Conservation (phyloP, 1,140 invertebrate genomes). For the Macrobrachium nipponense region DNA sequence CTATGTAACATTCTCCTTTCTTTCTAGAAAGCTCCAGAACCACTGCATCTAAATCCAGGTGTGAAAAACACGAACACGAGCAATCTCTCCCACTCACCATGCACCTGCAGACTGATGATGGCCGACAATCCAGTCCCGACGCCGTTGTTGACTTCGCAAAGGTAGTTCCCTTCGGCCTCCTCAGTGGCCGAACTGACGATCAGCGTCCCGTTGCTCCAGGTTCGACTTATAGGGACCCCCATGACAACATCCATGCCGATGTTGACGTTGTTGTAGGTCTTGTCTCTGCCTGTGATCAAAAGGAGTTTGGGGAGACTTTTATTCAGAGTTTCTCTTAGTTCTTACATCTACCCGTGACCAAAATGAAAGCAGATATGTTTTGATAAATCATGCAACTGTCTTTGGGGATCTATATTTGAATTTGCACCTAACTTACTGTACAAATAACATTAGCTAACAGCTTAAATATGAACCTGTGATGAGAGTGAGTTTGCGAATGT, state of each 20-base stretch:
- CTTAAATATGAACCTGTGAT: too few relatives aligned
- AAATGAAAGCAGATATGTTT: too few relatives aligned
- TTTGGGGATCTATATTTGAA: too few relatives aligned
- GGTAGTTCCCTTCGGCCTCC: constrained; percentile 39
- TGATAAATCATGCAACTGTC: too few relatives aligned
- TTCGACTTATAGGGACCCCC: constrained; percentile 34
- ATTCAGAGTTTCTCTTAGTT: not conserved
- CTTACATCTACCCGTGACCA: constrained; percentile 12
- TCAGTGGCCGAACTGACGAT: constrained; percentile 34
- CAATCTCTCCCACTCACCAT: constrained; percentile 13
- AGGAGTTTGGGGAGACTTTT: too few relatives aligned
- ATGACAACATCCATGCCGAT: constrained; percentile 32
- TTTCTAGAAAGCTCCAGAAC: too few relatives aligned
- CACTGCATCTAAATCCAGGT: too few relatives aligned
- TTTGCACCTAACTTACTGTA: not conserved
- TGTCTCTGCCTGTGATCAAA: constrained; percentile 6
- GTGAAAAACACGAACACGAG: too few relatives aligned
- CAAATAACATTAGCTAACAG: too few relatives aligned
- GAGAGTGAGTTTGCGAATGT: too few relatives aligned
- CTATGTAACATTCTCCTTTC: too few relatives aligned
- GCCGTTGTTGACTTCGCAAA: constrained; percentile 32
- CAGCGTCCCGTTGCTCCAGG: constrained; percentile 41
- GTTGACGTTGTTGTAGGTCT: constrained; percentile 15
- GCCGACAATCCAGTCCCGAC: constrained; percentile 36
- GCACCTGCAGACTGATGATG: constrained; percentile 44